Evolutionary conservation across 2,797 vertebrate species (phyloP).

Genomic region (Notolepis coatsorum): DNA sequence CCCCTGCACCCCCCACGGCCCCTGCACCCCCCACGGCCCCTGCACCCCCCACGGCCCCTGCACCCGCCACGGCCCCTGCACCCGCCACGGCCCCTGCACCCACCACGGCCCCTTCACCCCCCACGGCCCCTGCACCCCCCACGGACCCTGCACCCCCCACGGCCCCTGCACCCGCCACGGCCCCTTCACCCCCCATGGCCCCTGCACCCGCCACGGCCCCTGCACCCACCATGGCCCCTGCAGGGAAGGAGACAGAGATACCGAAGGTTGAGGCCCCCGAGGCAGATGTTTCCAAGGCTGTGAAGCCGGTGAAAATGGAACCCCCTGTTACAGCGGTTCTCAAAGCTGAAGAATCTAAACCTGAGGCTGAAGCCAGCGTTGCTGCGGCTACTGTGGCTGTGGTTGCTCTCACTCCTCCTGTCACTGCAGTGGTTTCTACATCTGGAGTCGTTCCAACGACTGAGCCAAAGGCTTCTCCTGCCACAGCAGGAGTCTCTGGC

Average conservation of each 20-base stretch:
- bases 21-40: conserved; percentile 14
- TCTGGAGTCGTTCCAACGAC: conserved; percentile 25
- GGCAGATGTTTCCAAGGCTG: conserved; percentile 15
- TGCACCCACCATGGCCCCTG: not conserved
- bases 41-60: conserved; percentile 13
- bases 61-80: not conserved
- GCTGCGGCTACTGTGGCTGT: conserved; percentile 14
- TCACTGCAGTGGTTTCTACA: conserved; percentile 27
- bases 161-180: conserved; percentile 25
- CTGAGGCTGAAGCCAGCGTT: conserved; percentile 15
- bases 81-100: conserved; percentile 13
- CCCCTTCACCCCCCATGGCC: no score
- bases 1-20: not conserved
- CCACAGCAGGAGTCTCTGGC: conserved; percentile 17
- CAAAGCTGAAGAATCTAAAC: conserved; percentile 28
- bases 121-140: not conserved
- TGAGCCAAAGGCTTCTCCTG: conserved; percentile 22
- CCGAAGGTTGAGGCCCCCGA: conserved; percentile 26
- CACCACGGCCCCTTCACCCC: conserved; percentile 10
- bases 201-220: conserved; percentile 16
- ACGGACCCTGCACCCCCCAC: conserved; percentile 9
- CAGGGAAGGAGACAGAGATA: conserved; percentile 27
- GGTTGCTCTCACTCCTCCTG: conserved; percentile 9
- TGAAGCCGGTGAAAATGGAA: conserved; percentile 17
- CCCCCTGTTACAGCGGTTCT: conserved; percentile 3